Conservation (phyloP, 2,113 vertebrate genomes). For the Limanda limanda region DNA sequence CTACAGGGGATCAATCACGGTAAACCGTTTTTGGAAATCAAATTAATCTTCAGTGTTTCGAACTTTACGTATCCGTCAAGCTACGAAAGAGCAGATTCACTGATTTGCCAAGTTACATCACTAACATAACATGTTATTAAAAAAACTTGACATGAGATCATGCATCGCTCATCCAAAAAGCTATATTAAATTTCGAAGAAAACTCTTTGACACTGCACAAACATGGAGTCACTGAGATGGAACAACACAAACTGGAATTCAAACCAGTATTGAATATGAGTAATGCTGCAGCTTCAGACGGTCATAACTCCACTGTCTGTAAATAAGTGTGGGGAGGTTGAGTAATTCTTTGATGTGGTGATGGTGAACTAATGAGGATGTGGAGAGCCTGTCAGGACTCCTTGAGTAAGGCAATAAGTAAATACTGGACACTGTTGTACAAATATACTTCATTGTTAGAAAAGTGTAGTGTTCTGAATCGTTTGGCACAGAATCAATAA, state of each 20-base stretch:
- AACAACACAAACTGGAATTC: conserved; percentile 23
- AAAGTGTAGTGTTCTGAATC: neutral
- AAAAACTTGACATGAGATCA: conserved; percentile 32
- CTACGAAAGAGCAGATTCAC: neutral
- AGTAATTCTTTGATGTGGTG: conserved; percentile 60
- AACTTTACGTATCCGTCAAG: neutral
- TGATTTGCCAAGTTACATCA: neutral
- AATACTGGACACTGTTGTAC: neutral
- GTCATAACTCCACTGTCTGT: conserved; percentile 47
- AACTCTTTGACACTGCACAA: conserved; percentile 28
- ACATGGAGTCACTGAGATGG: conserved; percentile 17
- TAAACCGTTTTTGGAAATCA: neutral
- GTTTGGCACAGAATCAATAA: neutral
- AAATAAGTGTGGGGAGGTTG: conserved; percentile 49
- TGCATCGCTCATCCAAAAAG: conserved; percentile 25
- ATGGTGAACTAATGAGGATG: conserved; percentile 29
- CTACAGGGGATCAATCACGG: neutral
- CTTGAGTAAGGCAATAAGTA: neutral
- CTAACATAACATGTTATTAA: conserved; percentile 2
- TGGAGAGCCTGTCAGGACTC: conserved; percentile 14
- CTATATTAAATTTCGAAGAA: conserved; percentile 14
- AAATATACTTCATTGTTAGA: conserved; percentile 10
- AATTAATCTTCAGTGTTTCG: neutral
- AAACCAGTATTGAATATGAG: conserved; percentile 61
- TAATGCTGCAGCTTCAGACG: conserved; percentile 54